These are phyloP conservation scores for Drosophila yakuba DNA, from an alignment of 1,140 invertebrate genomes.

Conservation along the genomic window DNA sequence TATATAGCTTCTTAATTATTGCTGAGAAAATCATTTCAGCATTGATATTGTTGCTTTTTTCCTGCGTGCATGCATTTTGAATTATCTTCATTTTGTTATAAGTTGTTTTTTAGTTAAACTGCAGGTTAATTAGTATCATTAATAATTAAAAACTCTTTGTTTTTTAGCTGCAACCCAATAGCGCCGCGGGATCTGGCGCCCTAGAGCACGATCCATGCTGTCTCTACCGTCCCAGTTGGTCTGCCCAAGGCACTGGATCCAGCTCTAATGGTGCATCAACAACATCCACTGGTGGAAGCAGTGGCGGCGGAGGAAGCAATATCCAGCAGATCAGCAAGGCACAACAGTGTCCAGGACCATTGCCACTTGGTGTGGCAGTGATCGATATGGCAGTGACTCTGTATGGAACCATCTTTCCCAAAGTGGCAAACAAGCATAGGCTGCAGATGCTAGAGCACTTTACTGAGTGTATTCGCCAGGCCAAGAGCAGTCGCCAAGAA, in stretches of 20 bases:
- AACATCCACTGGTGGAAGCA: slow-evolving; percentile 9
- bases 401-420: slow-evolving; percentile 97
- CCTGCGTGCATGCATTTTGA: too few relatives aligned
- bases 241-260: slow-evolving; percentile 85
- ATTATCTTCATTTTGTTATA: slow-evolving; percentile 3
- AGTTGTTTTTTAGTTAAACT: background rate
- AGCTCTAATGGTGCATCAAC: slow-evolving; percentile 56
- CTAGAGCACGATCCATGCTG: slow-evolving; percentile 98
- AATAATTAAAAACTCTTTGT: background rate
- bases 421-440: slow-evolving; percentile 97
- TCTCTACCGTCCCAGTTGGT: slow-evolving; percentile 88
- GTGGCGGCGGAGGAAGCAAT: slow-evolving; percentile 35
- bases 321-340: slow-evolving; percentile 83
- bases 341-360: slow-evolving; percentile 88
- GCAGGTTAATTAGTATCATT: too few relatives aligned
- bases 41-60: too few relatives aligned
- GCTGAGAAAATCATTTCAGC: too few relatives aligned
- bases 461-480: slow-evolving; percentile 96
- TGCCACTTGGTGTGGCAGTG: slow-evolving; percentile 98
- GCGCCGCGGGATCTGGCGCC: slow-evolving; percentile 97
- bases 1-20: too few relatives aligned
- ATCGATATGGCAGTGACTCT: slow-evolving; percentile 97
- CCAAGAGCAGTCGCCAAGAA: slow-evolving; percentile 95
- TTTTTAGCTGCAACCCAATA: slow-evolving; percentile 93
- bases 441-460: slow-evolving; percentile 99